Percentiles rank a stretch among this genome's conserved stretches.
These are phyloP conservation scores for Python bivittatus DNA, from an alignment of 2,113 vertebrate genomes.

Conservation along the genomic window DNA sequence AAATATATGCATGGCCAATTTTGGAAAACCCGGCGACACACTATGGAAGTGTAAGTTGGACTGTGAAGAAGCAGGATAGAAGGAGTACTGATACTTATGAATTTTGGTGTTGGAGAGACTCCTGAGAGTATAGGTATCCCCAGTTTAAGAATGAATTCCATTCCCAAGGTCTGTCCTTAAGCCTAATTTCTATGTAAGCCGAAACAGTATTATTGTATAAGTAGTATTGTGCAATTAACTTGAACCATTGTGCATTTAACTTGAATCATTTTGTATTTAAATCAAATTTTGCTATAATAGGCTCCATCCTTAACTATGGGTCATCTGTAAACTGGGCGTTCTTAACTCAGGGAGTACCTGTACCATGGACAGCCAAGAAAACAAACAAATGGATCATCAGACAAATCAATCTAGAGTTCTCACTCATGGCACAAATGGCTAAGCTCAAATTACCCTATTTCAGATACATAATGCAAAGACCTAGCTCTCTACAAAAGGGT, in stretches of 20 bases:
- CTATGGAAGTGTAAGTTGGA: background rate
- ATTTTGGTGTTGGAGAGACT: background rate
- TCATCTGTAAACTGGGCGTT: no score
- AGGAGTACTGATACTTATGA: background rate
- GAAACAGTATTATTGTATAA: no score
- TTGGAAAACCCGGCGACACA: background rate
- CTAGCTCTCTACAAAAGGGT: background rate
- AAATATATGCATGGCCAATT: background rate
- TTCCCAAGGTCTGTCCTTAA: no score
- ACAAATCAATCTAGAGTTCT: background rate
- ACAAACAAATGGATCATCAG: background rate
- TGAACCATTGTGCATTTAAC: no score
- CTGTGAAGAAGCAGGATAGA: background rate
- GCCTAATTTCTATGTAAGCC: no score
- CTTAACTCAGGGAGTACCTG: no score
- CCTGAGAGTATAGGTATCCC: no score
- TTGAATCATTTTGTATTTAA: no score
- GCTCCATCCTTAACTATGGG: no score
- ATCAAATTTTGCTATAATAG: no score
- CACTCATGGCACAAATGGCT: background rate
- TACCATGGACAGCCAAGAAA: background rate
- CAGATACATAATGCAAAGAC: background rate
- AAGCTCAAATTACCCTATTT: background rate
- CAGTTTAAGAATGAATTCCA: no score
- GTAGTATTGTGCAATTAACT: no score